Base-by-base conservation (phyloP, 2,888 invertebrate species). In the Pterobdella sp. region DNA sequence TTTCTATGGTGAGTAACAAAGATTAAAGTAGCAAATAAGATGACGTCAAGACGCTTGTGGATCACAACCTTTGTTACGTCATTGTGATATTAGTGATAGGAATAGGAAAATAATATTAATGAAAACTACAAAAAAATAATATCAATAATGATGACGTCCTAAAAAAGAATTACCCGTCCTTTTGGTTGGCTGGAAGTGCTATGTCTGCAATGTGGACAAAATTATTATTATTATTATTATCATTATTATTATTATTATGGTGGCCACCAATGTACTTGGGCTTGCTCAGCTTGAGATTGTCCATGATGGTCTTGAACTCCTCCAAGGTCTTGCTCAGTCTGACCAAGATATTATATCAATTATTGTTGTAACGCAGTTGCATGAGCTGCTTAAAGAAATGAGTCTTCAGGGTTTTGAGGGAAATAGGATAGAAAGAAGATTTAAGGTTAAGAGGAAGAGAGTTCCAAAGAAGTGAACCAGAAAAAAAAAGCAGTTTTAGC, bases 191-290 rank as follows among this genome's bases (percentile, higher is more conserved):
- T 7, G n/a, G 64, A 63, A 63, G 7, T 14, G 31, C 31, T 18
- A 56, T 34, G 14, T 35, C n/a, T 26, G 26, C n/a, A n/a, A 29
- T 49, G 42, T 7, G 7, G 4, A 10, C 14, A 14, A 10, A 22
- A 49, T 10, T 68, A 10, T 42, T 31, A 18, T 7, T 7, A 10
- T 10, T 67, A 32, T 34, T 67, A 3, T 7, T 34, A 42, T 26
- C 29, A 69, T 31, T 32, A 69, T 31, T 14, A 69, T 36, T 35
- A 35, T 69, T 7, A 42, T 34, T 35, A n/a, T 35, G 26, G 26
- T 32, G 18, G 42, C n/a, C n/a, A 94, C 94, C 95, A 79, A 98
- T 95, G 88, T 93, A 92, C 83, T 91, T 91, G 0, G 98, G 97
- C 84, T 94, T 94, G 0, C 92, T 88, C 79, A 98, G 86, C 82